Evolutionary conservation across 2,888 invertebrate species (phyloP).

Genomic region (Argyresthia goedartella): DNA sequence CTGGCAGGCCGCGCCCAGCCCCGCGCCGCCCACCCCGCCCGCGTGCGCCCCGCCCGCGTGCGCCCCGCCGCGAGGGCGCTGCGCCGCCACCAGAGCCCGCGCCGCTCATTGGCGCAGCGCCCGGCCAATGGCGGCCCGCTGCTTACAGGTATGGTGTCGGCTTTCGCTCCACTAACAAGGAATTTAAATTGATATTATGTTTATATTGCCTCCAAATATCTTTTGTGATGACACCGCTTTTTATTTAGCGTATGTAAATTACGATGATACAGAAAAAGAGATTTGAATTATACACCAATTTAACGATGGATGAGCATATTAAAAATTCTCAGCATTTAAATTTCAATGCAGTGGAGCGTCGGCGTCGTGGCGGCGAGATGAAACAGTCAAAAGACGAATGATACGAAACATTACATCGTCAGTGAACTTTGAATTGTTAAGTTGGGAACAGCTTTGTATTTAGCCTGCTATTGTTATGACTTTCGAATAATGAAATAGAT

Average conservation of each 20-base stretch:
- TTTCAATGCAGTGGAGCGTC: slow-evolving; percentile 3
- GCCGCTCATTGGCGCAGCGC: slow-evolving; percentile 32
- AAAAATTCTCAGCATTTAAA: slow-evolving; percentile 35
- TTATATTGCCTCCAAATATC: slow-evolving; percentile 71
- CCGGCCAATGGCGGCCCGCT: slow-evolving; percentile 33
- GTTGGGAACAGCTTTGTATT: not conserved
- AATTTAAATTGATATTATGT: slow-evolving; percentile 72
- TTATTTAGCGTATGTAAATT: slow-evolving; percentile 71
- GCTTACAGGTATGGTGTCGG: slow-evolving; percentile 67
- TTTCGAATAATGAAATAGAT: too few species aligned
- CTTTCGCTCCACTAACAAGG: slow-evolving; percentile 70
- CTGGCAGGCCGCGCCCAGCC: slow-evolving; percentile 10
- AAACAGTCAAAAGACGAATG: slow-evolving; percentile 22
- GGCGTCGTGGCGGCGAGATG: slow-evolving; percentile 24
- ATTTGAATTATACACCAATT: slow-evolving; percentile 64
- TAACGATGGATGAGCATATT: slow-evolving; percentile 55
- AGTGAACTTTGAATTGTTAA: slow-evolving; percentile 18
- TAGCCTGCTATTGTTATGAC: too few species aligned
- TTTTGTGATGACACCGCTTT: slow-evolving; percentile 72
- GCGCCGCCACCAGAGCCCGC: slow-evolving; percentile 15
- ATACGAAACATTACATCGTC: slow-evolving; percentile 15
- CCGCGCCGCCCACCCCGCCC: too few species aligned
- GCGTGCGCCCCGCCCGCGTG: too few species aligned
- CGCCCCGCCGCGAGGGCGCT: slow-evolving; percentile 26
- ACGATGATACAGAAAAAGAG: slow-evolving; percentile 63